Base-by-base conservation (phyloP, 2,113 vertebrate species). In the Polypterus bichir region DNA sequence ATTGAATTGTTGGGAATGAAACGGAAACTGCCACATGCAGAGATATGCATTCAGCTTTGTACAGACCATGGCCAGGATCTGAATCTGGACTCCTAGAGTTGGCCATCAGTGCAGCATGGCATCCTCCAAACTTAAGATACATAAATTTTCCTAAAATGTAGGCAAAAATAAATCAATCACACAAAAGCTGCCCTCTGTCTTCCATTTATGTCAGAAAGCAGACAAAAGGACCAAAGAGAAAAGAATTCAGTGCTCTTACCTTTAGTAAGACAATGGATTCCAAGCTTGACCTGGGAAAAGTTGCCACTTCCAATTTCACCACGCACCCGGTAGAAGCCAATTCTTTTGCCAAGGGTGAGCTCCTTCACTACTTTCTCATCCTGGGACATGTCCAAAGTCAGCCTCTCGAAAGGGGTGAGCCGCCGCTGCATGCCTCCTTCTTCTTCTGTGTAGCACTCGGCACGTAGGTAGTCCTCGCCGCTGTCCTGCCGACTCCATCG, bases 271-370 rank as follows among this genome's bases (percentile, higher is more conserved):
- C 91, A 88, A 73, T 99, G 95, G 71, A 99, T 87, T 65, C 94
- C 94, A 10, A 97, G 86, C 69, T 95, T 98, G 74, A 99, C 96
- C 66, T 97, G 94, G 0, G 96, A 99, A 65, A 99, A 98, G 81
- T 97, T 99, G n/a, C 96, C 96, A 46, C 88, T 92, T 65, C 96
- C 95, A 3, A 99, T 93, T 73, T 99, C 91, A 48, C 94, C 95
- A 44, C 92, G 87, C 67, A 99, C 79, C 70, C 92, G 88, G 73
- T 99, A 98, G 80, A 98, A 94, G 70, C 92, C 92, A n/a, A 99
- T 89, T 64, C 95, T 87, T 53, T 94, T 92, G 49, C 94, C 95
- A 60, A 99, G 73, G 0, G 91, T 91, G 71, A 97, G 77, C 81
- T 98, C 96, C 63, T 88, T 89, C 65, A 93, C 87, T 64, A 95